Conservation (phyloP, 2,888 invertebrate genomes). For the Perdita meconis region DNA sequence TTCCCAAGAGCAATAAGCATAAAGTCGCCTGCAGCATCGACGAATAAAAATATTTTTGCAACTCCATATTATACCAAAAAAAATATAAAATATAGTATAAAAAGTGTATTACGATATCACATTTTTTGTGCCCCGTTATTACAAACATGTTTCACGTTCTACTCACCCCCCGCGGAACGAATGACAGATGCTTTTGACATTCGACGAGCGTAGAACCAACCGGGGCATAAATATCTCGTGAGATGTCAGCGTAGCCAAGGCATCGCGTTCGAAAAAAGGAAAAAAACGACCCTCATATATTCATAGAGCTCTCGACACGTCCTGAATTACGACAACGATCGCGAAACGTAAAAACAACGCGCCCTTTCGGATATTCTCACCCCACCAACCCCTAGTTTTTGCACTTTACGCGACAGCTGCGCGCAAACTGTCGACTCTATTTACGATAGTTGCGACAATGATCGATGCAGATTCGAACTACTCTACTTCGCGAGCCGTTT, state of each 20-base stretch:
- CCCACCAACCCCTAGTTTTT: not conserved
- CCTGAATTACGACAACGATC: slow-evolving; percentile 34
- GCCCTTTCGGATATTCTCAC: slow-evolving; percentile 2
- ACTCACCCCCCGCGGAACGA: slow-evolving; percentile 11
- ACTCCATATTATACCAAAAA: not conserved
- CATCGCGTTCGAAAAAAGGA: slow-evolving; percentile 4
- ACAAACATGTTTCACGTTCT: not conserved
- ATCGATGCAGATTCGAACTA: not conserved
- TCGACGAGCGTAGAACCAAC: slow-evolving; percentile 22
- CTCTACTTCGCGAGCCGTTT: not conserved
- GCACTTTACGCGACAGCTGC: not conserved
- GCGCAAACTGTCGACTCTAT: not conserved
- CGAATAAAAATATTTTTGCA: not conserved
- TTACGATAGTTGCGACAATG: slow-evolving; percentile 8
- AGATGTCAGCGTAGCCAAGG: slow-evolving; percentile 12
- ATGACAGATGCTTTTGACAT: slow-evolving; percentile 30
- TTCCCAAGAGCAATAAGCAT: not conserved
- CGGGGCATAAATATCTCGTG: slow-evolving; percentile 16
- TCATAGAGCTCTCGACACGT: slow-evolving; percentile 33
- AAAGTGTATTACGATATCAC: not conserved
- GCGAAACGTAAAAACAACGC: slow-evolving; percentile 16
- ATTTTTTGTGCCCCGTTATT: not conserved
- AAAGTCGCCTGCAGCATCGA: not conserved
- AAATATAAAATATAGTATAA: not conserved
- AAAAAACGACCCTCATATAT: slow-evolving; percentile 21